Conservation (phyloP, 2,888 invertebrate genomes). For the Camptogramma bilineatum region DNA sequence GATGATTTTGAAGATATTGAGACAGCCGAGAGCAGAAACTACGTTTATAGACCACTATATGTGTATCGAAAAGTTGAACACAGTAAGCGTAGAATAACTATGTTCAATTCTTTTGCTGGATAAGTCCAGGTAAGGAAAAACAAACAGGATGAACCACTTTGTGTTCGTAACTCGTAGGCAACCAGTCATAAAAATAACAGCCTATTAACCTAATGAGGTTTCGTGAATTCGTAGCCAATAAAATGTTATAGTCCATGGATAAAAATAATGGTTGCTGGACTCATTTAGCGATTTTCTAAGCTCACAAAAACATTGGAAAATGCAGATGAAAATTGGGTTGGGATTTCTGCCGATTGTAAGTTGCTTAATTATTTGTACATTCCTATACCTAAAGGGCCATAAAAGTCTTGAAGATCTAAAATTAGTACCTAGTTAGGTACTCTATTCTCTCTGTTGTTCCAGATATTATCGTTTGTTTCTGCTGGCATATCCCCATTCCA, state of each 20-base stretch:
- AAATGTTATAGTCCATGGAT: conserved; percentile 4
- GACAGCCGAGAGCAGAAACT: conserved; percentile 63
- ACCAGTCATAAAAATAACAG: conserved; percentile 20
- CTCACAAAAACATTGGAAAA: conserved; percentile 18
- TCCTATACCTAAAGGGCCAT: too few species aligned
- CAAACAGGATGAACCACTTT: neutral
- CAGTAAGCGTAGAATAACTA: conserved; percentile 71
- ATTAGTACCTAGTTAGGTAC: too few species aligned
- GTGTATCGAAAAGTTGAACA: conserved; percentile 75
- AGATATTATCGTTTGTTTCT: conserved; percentile 55
- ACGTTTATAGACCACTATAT: conserved; percentile 72
- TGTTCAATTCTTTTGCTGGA: conserved; percentile 77
- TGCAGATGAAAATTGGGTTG: conserved; percentile 35
- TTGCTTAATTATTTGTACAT: neutral
- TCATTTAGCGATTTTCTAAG: conserved; percentile 21
- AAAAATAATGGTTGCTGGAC: conserved; percentile 18
- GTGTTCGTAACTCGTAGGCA: neutral
- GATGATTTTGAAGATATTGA: conserved; percentile 51
- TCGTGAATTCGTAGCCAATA: conserved; percentile 8
- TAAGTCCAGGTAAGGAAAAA: conserved; percentile 44
- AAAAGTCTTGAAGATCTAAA: neutral
- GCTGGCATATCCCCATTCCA: conserved; percentile 78
- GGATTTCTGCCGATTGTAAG: conserved; percentile 35
- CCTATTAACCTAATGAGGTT: conserved; percentile 17
- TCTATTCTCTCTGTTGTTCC: conserved; percentile 37